phyloP scores from a whole-genome alignment of 2,113 vertebrate species.

The Trogon surrucura region DNA sequence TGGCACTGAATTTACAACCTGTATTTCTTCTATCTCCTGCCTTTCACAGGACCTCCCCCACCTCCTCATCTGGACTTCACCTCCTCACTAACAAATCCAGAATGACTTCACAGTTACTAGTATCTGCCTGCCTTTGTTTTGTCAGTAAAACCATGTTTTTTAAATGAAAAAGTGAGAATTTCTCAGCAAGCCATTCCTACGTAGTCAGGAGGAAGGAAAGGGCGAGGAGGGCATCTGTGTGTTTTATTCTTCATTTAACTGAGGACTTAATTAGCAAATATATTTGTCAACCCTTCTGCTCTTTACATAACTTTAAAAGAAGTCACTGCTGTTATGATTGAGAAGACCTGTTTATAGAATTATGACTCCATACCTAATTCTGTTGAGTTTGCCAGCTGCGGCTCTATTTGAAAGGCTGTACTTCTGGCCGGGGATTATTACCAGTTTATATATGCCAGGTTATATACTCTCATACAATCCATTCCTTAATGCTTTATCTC shows the following conservation, averaged over 20 bases:
- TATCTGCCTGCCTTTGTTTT: not conserved
- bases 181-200: not conserved
- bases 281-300: not conserved
- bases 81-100: not conserved
- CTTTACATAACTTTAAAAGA: not conserved
- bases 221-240: not conserved
- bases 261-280: not conserved
- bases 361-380: not conserved
- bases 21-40: not conserved
- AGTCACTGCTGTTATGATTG: not conserved
- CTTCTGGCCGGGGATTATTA: not conserved
- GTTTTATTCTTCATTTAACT: not conserved
- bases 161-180: not conserved
- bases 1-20: not conserved
- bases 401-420: not conserved
- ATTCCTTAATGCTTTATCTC: not conserved
- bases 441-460: not conserved
- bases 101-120: not conserved
- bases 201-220: not conserved
- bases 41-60: not conserved
- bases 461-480: not conserved
- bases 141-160: not conserved
- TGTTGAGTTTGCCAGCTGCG: not conserved
- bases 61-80: not conserved
- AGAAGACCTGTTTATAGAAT: not conserved